phyloP scores from a whole-genome alignment of 2,113 vertebrate genomes.

The Felis chaus region DNA sequence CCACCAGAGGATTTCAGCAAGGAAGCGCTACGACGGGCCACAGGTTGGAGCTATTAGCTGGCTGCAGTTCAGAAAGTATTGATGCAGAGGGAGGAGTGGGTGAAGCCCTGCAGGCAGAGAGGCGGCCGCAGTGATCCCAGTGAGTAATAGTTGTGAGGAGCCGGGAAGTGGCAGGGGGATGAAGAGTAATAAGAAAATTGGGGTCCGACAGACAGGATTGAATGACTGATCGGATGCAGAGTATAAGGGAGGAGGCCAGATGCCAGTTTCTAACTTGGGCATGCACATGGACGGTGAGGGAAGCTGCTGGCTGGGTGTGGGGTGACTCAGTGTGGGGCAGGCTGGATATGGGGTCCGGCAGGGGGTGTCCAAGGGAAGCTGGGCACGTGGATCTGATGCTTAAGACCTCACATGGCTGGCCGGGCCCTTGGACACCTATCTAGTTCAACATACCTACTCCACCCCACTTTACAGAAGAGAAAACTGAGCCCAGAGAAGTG shows the following conservation, averaged over 20 bases:
- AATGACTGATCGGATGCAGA: background rate
- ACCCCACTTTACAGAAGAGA: background rate
- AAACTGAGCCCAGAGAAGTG: slow-evolving; percentile 1
- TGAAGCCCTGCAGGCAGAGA: background rate
- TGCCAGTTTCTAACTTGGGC: background rate
- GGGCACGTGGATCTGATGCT: background rate
- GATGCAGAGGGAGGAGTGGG: background rate
- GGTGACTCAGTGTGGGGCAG: background rate
- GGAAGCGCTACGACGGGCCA: background rate
- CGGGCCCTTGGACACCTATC: background rate
- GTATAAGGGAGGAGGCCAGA: slow-evolving; percentile 2
- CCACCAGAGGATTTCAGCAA: slow-evolving; percentile 2
- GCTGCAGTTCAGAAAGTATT: background rate
- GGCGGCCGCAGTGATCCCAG: background rate
- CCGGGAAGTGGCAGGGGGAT: background rate
- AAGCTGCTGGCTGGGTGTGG: background rate
- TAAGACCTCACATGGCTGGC: background rate
- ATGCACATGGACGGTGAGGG: background rate
- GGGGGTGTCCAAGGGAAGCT: background rate
- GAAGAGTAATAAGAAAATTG: background rate
- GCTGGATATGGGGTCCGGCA: background rate
- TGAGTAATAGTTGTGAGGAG: background rate
- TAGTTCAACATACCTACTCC: background rate
- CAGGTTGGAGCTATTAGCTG: background rate
- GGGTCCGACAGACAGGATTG: background rate